phyloP scores from a whole-genome alignment of 2,888 invertebrate species.

The Drosophila paramelanica region DNA sequence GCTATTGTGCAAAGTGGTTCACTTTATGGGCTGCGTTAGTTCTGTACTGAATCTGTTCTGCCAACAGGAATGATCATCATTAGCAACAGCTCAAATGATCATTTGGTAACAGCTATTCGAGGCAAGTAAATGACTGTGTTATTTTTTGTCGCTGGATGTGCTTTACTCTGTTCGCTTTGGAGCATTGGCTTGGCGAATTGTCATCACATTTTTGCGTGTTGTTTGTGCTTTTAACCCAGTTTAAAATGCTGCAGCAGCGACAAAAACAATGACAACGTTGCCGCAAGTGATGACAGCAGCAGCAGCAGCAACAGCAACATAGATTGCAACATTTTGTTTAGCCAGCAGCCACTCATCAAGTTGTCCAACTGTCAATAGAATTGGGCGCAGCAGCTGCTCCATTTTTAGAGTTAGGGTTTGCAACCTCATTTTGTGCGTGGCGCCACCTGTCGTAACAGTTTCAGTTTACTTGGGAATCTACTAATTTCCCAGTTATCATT shows the following conservation, averaged over 20 bases:
- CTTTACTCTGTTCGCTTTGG: conserved; percentile 36
- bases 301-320: conserved; percentile 20
- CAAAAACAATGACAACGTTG: conserved; percentile 45
- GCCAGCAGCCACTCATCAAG: conserved; percentile 50
- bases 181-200: conserved; percentile 53
- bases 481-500: too few species aligned
- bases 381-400: conserved; percentile 52
- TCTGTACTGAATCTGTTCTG: conserved; percentile 23
- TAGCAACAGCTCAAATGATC: conserved; percentile 30
- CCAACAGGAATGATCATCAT: conserved; percentile 24
- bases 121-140: conserved; percentile 32
- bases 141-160: conserved; percentile 33
- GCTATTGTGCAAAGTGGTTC: conserved; percentile 25
- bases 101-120: conserved; percentile 48
- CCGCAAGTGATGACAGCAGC: conserved; percentile 51
- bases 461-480: too few species aligned
- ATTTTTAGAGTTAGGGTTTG: conserved; percentile 12
- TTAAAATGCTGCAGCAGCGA: conserved; percentile 50
- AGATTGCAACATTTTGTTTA: conserved; percentile 54
- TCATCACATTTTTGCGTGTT: conserved; percentile 63
- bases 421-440: neutral
- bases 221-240: conserved; percentile 67
- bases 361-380: conserved; percentile 54
- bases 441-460: neutral
- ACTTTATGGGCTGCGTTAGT: conserved; percentile 17